Base-by-base conservation (phyloP, 2,113 vertebrate genomes). In the Malurus cyaneus region DNA sequence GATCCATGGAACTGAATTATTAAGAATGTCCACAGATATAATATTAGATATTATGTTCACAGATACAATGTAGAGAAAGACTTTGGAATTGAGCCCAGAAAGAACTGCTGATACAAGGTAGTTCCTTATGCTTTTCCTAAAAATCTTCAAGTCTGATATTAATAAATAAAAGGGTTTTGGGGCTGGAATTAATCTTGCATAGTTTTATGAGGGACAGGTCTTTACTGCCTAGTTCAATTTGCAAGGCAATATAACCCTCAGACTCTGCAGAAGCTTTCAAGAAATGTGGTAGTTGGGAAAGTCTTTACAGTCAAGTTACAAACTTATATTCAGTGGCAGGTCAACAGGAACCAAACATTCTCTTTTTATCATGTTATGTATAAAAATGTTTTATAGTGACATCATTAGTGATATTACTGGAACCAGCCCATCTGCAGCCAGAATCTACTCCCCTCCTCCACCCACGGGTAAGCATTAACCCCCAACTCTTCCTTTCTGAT, bases 81-180 rank as follows among this genome's bases (percentile, higher is more conserved):
- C 23, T 80, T 95, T 88, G 88, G 93, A 92, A 88, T 2, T 78
- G 49, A 94, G 88, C 90, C 85, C 93, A 96, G 85, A 90, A 85
- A 94, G 49, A 94, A 67, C 57, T 84, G 76, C 72, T 86, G 61
- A 82, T 80, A 87, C 14, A 56, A 93, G 70, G 70, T 17, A 56
- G 42, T 77, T 89, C 54, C 47, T 91, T 85, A 69, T 52, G 56
- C 60, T 80, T 90, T 59, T 89, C 36, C 59, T 91, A 86, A 93
- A 93, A 93, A 90, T 80, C 79, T 66, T 31, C 1, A 88, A 80
- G 34, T 67, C 64, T 83, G 85, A 62, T 79, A 74, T 93, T 73
- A 93, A 94, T 78, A 96, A 92, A 88, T 90, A 57, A 95, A 88
- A 88, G 50, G 47, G 60, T 31, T 86, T 91, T 32, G 36, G 60